A percentile compares a stretch with the other conserved stretches of the same genome.
phyloP scores from a whole-genome alignment of 2,113 vertebrate genomes.

The Corythornis cristatus region DNA sequence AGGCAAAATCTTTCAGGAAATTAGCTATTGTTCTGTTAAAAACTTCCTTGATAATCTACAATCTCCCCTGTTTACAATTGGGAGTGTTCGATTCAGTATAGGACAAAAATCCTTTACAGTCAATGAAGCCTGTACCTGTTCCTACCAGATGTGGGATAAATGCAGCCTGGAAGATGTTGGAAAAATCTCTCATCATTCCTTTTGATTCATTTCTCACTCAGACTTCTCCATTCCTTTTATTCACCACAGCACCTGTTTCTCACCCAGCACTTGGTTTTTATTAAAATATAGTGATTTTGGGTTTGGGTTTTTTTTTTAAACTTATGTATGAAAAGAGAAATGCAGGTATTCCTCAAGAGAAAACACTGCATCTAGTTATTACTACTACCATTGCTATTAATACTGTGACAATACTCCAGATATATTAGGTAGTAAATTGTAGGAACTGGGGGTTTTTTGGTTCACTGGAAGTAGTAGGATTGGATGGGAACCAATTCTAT shows the following conservation, averaged over 20 bases:
- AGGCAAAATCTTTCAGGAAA: background rate
- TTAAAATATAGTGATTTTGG: background rate
- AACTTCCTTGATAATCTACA: constrained; percentile 4
- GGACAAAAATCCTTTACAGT: constrained; percentile 1
- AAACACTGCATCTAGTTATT: background rate
- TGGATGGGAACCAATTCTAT: background rate
- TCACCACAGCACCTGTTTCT: background rate
- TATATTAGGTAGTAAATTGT: background rate
- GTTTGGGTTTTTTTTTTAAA: background rate
- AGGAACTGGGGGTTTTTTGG: background rate
- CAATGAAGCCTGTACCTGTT: constrained; percentile 1
- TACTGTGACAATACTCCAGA: background rate
- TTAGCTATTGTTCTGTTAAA: constrained; percentile 31
- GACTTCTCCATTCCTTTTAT: background rate
- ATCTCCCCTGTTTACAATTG: constrained; percentile 10
- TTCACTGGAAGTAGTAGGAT: background rate
- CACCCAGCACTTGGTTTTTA: background rate
- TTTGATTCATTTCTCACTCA: background rate
- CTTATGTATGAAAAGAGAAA: background rate
- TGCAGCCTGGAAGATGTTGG: background rate
- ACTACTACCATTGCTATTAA: background rate
- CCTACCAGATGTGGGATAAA: constrained; percentile 31
- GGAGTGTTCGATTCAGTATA: background rate
- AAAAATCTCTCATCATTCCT: background rate
- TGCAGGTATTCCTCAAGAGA: background rate